phyloP scores from a whole-genome alignment of 2,888 invertebrate genomes.

The Acleris emargana region DNA sequence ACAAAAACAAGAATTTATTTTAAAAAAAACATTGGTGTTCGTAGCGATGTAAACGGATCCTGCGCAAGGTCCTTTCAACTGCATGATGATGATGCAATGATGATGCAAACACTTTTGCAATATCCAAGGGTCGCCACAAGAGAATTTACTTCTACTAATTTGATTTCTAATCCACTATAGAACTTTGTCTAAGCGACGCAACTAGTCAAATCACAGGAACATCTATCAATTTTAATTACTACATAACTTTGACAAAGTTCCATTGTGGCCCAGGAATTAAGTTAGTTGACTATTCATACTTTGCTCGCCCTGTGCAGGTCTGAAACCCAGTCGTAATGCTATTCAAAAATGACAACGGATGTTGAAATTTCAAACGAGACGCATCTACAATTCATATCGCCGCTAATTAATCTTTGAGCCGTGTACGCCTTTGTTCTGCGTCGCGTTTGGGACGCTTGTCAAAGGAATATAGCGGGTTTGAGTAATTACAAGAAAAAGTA shows the following conservation, averaged over 20 bases:
- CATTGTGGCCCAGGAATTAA: too few relatives aligned
- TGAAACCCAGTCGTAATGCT: not conserved
- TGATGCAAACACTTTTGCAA: too few relatives aligned
- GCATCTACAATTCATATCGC: conserved; percentile 61
- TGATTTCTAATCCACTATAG: too few relatives aligned
- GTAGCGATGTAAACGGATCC: too few relatives aligned
- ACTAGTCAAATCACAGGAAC: too few relatives aligned
- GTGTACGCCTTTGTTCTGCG: conserved; percentile 63
- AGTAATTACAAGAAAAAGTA: not conserved
- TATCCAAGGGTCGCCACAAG: too few relatives aligned
- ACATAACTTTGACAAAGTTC: too few relatives aligned
- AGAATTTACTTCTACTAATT: too few relatives aligned
- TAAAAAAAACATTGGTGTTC: not conserved
- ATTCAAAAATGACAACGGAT: conserved; percentile 43
- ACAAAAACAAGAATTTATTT: conserved; percentile 19
- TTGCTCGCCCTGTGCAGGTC: not conserved
- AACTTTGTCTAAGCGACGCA: too few relatives aligned
- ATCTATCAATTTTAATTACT: too few relatives aligned
- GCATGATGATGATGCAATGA: too few relatives aligned
- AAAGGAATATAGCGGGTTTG: conserved; percentile 14
- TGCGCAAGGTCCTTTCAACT: too few relatives aligned
- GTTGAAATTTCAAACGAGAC: conserved; percentile 49
- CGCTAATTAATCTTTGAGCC: conserved; percentile 70
- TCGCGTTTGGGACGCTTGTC: conserved; percentile 20
- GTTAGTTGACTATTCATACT: not conserved